phyloP scores from a whole-genome alignment of 2,888 invertebrate genomes.

The Trichopria drosophilae region DNA sequence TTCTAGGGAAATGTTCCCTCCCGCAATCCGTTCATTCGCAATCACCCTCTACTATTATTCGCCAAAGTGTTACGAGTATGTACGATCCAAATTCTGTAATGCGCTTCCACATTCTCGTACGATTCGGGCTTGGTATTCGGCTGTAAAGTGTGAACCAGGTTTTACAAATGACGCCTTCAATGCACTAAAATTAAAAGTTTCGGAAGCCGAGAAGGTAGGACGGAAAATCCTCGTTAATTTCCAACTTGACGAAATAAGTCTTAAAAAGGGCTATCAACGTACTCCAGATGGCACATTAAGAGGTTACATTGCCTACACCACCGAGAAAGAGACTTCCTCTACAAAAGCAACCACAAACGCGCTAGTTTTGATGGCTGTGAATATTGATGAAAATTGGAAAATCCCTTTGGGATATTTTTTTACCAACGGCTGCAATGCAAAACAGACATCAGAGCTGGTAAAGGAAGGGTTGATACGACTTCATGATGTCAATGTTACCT shows the following conservation, averaged over 20 bases:
- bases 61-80: constrained; percentile 34
- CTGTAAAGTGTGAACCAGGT: too few relatives aligned
- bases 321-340: too few relatives aligned
- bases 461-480: constrained; percentile 10
- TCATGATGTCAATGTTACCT: constrained; percentile 12
- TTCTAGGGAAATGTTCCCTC: too few relatives aligned
- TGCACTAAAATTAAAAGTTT: constrained; percentile 21
- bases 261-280: constrained; percentile 26
- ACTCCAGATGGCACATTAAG: too few relatives aligned
- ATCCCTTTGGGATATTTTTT: too few relatives aligned
- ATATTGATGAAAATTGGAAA: constrained; percentile 13
- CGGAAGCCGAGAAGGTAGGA: constrained; percentile 8
- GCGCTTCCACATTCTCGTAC: too few relatives aligned
- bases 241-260: too few relatives aligned
- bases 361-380: too few relatives aligned
- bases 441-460: constrained; percentile 14
- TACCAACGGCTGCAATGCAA: too few relatives aligned
- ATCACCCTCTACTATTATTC: constrained; percentile 35
- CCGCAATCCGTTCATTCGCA: constrained; percentile 32
- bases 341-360: too few relatives aligned
- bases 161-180: constrained; percentile 31
- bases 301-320: too few relatives aligned
- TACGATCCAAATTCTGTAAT: constrained; percentile 33
- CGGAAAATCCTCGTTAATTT: constrained; percentile 26
- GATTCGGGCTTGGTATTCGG: constrained; percentile 27